Percentiles rank a stretch among this genome's conserved stretches.
phyloP scores from a whole-genome alignment of 1,140 invertebrate genomes.

The Diuraphis noxia region DNA sequence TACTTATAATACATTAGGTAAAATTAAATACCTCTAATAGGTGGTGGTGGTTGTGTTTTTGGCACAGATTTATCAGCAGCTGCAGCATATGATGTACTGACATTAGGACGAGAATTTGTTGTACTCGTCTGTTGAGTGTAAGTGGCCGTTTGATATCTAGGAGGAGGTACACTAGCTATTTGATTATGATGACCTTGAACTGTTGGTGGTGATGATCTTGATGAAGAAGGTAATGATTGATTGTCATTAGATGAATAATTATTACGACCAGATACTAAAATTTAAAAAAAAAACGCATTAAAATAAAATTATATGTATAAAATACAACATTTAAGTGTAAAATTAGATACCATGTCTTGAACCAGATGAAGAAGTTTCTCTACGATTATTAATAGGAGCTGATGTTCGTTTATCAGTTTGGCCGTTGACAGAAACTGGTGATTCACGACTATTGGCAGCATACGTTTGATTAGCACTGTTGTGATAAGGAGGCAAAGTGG shows the following conservation, averaged over 20 bases:
- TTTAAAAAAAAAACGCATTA: neutral
- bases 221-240: slow-evolving; percentile 45
- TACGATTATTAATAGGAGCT: slow-evolving; percentile 25
- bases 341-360: slow-evolving; percentile 34
- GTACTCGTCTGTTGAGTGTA: slow-evolving; percentile 36
- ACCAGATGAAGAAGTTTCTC: slow-evolving; percentile 47
- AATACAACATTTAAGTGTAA: neutral
- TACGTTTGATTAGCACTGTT: slow-evolving; percentile 49
- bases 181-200: slow-evolving; percentile 49
- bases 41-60: slow-evolving; percentile 37
- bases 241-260: slow-evolving; percentile 50
- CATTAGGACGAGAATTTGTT: slow-evolving; percentile 31
- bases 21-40: slow-evolving; percentile 28
- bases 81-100: slow-evolving; percentile 50
- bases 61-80: slow-evolving; percentile 46
- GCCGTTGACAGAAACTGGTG: slow-evolving; percentile 30
- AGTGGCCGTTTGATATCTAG: slow-evolving; percentile 41
- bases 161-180: slow-evolving; percentile 7
- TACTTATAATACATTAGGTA: neutral
- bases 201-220: slow-evolving; percentile 30
- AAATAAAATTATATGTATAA: neutral
- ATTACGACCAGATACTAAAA: slow-evolving; percentile 26
- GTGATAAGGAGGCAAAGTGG: slow-evolving; percentile 30
- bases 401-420: slow-evolving; percentile 47
- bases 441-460: slow-evolving; percentile 34